Conservation (phyloP, 1,140 invertebrate species). For the Limonius californicus region DNA sequence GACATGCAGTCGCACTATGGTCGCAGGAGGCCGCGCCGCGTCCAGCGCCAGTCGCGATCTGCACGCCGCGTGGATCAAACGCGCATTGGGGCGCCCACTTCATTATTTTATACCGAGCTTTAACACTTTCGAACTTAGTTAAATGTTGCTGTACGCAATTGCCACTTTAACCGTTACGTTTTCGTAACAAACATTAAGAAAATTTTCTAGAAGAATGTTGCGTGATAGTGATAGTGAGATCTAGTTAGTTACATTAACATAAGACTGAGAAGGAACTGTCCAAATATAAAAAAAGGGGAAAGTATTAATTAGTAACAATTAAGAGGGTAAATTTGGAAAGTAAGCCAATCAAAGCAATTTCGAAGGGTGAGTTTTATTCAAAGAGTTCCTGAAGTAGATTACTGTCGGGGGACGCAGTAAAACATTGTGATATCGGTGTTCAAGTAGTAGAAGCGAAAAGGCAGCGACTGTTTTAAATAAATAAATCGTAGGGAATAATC, state of each 20-base stretch:
- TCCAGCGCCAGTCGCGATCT: conserved; percentile 6
- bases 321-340: too few relatives aligned
- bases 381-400: neutral
- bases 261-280: neutral
- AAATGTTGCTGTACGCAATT: too few relatives aligned
- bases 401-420: neutral
- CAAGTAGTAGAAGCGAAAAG: too few relatives aligned
- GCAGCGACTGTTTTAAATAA: too few relatives aligned
- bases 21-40: conserved; percentile 1
- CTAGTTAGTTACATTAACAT: neutral
- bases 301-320: too few relatives aligned
- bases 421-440: too few relatives aligned
- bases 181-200: neutral
- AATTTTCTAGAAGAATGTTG: neutral
- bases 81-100: conserved; percentile 1
- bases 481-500: too few relatives aligned
- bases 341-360: too few relatives aligned
- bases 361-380: too few relatives aligned
- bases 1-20: conserved; percentile 6
- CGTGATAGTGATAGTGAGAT: conserved; percentile 9
- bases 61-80: conserved; percentile 7
- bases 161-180: neutral
- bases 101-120: neutral
- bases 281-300: too few relatives aligned
- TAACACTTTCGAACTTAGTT: neutral